phyloP scores from a whole-genome alignment of 2,888 invertebrate species.

The Nemoura dubitans region DNA sequence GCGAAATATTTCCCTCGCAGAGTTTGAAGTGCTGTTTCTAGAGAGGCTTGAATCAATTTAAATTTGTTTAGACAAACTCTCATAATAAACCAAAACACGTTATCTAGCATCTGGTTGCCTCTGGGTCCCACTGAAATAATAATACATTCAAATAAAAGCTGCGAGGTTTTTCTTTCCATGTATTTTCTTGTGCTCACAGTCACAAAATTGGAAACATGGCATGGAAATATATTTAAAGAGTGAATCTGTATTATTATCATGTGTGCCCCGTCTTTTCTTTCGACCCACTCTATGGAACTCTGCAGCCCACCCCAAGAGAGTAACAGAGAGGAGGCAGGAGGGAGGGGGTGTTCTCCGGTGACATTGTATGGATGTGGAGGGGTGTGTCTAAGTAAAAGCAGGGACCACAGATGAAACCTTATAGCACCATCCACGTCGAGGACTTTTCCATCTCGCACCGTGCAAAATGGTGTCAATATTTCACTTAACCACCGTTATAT shows the following conservation, averaged over 20 bases:
- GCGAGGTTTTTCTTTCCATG: neutral
- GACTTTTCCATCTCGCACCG: constrained; percentile 1
- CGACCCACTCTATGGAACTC: constrained; percentile 48
- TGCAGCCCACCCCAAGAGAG: constrained; percentile 53
- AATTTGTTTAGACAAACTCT: neutral
- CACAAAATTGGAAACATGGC: neutral
- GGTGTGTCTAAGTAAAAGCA: constrained; percentile 32
- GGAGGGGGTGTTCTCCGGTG: constrained; percentile 1
- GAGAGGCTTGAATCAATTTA: neutral
- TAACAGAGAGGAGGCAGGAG: neutral
- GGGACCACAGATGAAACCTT: constrained; percentile 40
- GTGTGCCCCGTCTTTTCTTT: constrained; percentile 37
- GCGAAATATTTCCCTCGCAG: neutral
- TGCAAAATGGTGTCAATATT: constrained; percentile 25
- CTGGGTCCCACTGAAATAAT: constrained; percentile 4
- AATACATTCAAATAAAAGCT: neutral
- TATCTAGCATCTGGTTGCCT: neutral
- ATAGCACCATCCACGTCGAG: constrained; percentile 28
- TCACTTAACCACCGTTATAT: constrained; percentile 27
- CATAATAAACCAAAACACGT: neutral
- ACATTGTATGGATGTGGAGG: constrained; percentile 3
- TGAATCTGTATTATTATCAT: constrained; percentile 36
- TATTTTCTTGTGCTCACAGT: neutral
- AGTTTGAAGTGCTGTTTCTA: neutral
- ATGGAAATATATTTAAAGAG: neutral